Evolutionary conservation across 2,797 vertebrate species (phyloP).

Genomic region (Numenius phaeopus): DNA sequence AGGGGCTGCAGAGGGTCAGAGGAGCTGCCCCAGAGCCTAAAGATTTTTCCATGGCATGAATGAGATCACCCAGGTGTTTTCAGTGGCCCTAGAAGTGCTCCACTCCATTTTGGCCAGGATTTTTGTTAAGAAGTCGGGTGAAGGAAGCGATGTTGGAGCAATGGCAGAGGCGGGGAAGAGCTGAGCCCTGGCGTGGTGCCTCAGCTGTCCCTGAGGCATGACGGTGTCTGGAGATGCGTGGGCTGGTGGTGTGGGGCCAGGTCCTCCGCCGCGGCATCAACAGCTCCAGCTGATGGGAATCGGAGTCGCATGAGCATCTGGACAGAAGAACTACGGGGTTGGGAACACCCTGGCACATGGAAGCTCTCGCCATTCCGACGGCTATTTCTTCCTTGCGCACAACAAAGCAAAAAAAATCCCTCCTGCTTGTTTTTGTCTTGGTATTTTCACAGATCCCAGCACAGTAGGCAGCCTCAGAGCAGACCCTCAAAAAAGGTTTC

Average conservation of each 20-base stretch:
- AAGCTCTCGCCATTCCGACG: background rate
- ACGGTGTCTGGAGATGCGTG: background rate
- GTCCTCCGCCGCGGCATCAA: background rate
- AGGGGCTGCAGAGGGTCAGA: background rate
- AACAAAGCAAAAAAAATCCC: background rate
- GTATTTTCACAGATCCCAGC: background rate
- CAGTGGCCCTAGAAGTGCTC: background rate
- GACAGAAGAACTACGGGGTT: background rate
- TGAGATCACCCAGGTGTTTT: background rate
- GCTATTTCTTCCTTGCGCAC: background rate
- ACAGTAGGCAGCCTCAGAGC: background rate
- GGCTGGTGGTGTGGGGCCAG: background rate
- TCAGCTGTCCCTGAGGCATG: background rate
- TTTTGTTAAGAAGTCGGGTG: background rate
- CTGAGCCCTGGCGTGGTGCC: background rate
- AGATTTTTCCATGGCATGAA: fast-evolving
- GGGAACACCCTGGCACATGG: background rate
- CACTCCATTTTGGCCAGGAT: background rate
- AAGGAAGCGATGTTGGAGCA: background rate
- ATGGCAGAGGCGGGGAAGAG: background rate
- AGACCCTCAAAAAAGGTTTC: background rate
- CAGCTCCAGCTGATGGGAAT: background rate
- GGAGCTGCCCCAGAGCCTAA: background rate
- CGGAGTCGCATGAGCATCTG: background rate
- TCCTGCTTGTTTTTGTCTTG: background rate